These are phyloP conservation scores for Drosophila asahinai DNA, from an alignment of 1,140 invertebrate species.

Conservation along the genomic window DNA sequence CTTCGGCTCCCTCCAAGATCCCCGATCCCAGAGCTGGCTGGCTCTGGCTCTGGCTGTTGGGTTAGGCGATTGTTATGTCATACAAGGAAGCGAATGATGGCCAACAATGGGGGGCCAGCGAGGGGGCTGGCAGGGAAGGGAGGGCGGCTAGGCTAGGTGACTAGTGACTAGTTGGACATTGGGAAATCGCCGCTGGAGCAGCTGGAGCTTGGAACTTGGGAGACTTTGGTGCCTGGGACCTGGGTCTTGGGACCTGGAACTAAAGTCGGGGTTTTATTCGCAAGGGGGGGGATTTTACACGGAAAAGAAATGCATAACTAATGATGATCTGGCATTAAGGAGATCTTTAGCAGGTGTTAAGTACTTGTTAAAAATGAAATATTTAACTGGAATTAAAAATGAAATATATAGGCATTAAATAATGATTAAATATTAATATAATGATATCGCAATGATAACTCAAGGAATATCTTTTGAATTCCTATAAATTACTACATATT, in stretches of 20 bases:
- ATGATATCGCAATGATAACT: no score
- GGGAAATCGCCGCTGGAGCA: slow-evolving; percentile 27
- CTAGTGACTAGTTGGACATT: slow-evolving; percentile 34
- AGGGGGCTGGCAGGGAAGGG: slow-evolving; percentile 12
- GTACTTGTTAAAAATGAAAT: no score
- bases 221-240: slow-evolving; percentile 12
- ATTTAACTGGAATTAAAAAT: no score
- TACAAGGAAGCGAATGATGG: slow-evolving; percentile 79
- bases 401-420: no score
- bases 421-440: no score
- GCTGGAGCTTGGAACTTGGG: slow-evolving; percentile 31
- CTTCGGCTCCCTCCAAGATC: slow-evolving; percentile 5
- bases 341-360: not conserved
- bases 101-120: slow-evolving; percentile 53
- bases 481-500: no score
- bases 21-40: slow-evolving; percentile 4
- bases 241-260: slow-evolving; percentile 23
- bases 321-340: not conserved
- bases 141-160: slow-evolving; percentile 7
- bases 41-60: slow-evolving; percentile 21
- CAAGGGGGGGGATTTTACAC: not conserved
- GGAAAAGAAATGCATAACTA: not conserved
- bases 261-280: slow-evolving; percentile 14
- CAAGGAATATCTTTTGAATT: no score
- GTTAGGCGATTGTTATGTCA: slow-evolving; percentile 72